Evolutionary conservation across 2,113 vertebrate genomes (phyloP).

Genomic region (cat (Felis catus)): DNA sequence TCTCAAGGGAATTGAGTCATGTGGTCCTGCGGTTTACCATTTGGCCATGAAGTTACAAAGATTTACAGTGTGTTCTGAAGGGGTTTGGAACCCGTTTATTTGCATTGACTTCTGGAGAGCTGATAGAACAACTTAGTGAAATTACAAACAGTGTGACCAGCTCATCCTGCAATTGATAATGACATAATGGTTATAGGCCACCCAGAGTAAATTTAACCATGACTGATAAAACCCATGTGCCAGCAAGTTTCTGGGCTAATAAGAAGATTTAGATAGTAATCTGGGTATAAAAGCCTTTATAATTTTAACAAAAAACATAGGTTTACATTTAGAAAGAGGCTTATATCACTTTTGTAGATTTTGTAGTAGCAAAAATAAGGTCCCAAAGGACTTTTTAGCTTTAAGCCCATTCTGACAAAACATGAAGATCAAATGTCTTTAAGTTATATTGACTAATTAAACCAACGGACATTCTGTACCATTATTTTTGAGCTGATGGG

Average conservation of each 20-base stretch:
- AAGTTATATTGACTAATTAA: neutral
- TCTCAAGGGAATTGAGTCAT: slow-evolving; percentile 61
- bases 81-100: slow-evolving; percentile 16
- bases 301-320: neutral
- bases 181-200: neutral
- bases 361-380: neutral
- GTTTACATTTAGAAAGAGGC: neutral
- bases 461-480: neutral
- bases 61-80: slow-evolving; percentile 70
- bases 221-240: slow-evolving; percentile 20
- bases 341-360: neutral
- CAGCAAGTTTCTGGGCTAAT: neutral
- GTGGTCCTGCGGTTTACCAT: slow-evolving; percentile 59
- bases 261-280: neutral
- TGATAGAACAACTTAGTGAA: neutral
- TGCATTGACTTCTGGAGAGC: slow-evolving; percentile 28
- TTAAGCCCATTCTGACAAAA: neutral
- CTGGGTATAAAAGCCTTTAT: neutral
- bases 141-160: slow-evolving; percentile 17
- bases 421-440: neutral
- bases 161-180: neutral
- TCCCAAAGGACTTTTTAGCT: neutral
- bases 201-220: slow-evolving; percentile 8
- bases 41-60: slow-evolving; percentile 58
- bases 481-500: neutral